These are phyloP conservation scores for Hydropotes inermis DNA, from an alignment of 2,113 vertebrate genomes.

Conservation along the genomic window DNA sequence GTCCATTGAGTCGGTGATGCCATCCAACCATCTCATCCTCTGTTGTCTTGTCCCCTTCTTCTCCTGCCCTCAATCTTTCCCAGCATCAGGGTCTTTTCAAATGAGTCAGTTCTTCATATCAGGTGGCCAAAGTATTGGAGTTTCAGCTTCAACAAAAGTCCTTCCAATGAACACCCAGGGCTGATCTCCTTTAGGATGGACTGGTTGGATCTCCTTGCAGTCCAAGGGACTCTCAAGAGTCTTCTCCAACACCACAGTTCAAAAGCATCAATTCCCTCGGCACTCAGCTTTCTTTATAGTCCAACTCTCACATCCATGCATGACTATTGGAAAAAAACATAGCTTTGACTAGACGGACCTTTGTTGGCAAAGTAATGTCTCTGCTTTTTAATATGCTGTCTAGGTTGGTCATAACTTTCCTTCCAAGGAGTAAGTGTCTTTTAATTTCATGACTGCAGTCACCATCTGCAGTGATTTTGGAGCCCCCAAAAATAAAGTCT, in stretches of 20 bases:
- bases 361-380: too few relatives aligned
- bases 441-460: too few relatives aligned
- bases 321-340: too few relatives aligned
- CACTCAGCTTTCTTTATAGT: neutral
- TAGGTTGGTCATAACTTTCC: too few relatives aligned
- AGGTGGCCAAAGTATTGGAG: neutral
- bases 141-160: neutral
- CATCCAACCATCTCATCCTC: neutral
- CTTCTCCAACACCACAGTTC: neutral
- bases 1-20: neutral
- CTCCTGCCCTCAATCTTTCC: neutral
- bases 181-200: neutral
- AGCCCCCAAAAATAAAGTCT: too few relatives aligned
- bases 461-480: too few relatives aligned
- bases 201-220: neutral
- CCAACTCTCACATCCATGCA: too few relatives aligned
- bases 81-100: neutral
- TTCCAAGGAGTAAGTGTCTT: too few relatives aligned
- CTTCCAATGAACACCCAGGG: neutral
- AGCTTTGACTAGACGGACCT: too few relatives aligned
- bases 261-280: neutral
- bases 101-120: neutral
- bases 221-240: neutral
- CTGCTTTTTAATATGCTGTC: too few relatives aligned
- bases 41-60: fast-evolving